Evolutionary conservation across 2,888 invertebrate species (phyloP).

Genomic region (Leistus spinibarbis): DNA sequence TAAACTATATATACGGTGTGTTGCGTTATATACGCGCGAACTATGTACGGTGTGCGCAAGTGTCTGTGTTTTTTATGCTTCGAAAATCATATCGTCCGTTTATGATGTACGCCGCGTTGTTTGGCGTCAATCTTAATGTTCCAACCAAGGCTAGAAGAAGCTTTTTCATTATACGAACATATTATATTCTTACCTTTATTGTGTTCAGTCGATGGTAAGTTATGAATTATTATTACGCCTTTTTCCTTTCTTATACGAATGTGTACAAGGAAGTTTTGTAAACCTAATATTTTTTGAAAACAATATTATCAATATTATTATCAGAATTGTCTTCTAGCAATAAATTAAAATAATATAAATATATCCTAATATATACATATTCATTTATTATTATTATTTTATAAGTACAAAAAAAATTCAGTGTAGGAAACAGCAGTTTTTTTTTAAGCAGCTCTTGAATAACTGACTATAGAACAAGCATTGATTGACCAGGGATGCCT

Average conservation of each 20-base stretch:
- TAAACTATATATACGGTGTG: slow-evolving; percentile 12
- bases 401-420: too few relatives aligned
- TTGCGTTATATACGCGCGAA: neutral
- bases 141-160: slow-evolving; percentile 8
- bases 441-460: too few relatives aligned
- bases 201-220: slow-evolving; percentile 15
- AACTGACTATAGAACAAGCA: too few relatives aligned
- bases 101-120: slow-evolving; percentile 12
- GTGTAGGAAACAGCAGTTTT: too few relatives aligned
- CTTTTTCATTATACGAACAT: slow-evolving; percentile 32
- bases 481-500: too few relatives aligned
- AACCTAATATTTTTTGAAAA: too few relatives aligned
- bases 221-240: neutral
- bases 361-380: too few relatives aligned
- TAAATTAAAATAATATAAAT: too few relatives aligned
- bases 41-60: neutral
- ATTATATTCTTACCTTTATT: slow-evolving; percentile 35
- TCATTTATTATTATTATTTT: too few relatives aligned
- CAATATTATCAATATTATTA: too few relatives aligned
- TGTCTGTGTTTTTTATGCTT: slow-evolving; percentile 3
- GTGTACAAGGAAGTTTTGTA: neutral
- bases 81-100: slow-evolving; percentile 26
- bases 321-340: neutral
- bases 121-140: neutral
- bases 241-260: neutral